Evolutionary conservation across 2,113 vertebrate species (phyloP), one percentile per base, ranked within the genome.

Genomic region (Oplegnathus fasciatus): DNA sequence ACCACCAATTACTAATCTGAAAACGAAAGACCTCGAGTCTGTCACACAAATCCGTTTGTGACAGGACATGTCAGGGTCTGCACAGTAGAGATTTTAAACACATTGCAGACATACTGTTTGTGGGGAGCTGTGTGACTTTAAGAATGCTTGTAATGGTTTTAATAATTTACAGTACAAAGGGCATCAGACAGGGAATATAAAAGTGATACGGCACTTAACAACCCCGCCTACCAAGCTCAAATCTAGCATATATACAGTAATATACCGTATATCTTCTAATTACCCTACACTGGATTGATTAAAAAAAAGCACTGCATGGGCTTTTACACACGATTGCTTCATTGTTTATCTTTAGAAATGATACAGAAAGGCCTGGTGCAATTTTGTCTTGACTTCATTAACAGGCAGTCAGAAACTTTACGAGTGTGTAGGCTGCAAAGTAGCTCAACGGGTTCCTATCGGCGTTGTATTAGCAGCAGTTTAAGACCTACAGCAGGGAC

Each of bases 401-500:
- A 65, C 46, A 15, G 60, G 65, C 50, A 68, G 44, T 66, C 54
- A 44, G 37, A 80, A 62, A 30, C 6, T 77, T 70, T 80, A 34
- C 1, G 2, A 65, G 54, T 30, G 28, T 46, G 26, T 55, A 10
- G 77, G 71, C 72, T 80, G 55, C 61, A 73, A 84, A 73, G 78
- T 11, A 83, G 54, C 52, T 78, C 52, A 68, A 44, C 24, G 1
- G 65, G 57, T 71, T 73, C 11, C 37, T 62, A 74, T 58, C 69
- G 42, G 65, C 1, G 15, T 50, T 78, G 70, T 60, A 77, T 64
- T 46, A 72, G 68, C 20, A 66, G 57, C 67, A 81, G 72, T 80
- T 83, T 20, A 82, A 89, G 46, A 89, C 50, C 65, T 57, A 50
- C 71, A 75, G 72, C 66, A 75, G 73, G 74, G 74, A 72, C 85